Conservation (phyloP, 2,888 invertebrate genomes). For the Pseudococcus viburni region DNA sequence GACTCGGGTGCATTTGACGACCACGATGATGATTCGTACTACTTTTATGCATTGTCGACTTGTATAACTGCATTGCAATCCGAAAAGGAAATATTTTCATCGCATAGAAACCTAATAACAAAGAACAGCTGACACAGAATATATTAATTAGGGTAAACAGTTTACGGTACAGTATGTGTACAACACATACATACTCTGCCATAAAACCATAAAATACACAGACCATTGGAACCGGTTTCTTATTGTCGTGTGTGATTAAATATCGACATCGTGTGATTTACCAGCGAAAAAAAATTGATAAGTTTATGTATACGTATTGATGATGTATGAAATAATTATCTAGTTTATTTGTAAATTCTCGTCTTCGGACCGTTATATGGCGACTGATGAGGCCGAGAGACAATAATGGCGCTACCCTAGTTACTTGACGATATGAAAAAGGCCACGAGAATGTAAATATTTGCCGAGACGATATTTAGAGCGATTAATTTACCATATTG, state of each 20-base stretch:
- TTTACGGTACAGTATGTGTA: slow-evolving; percentile 42
- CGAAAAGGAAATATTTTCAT: slow-evolving; percentile 52
- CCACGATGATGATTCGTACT: background rate
- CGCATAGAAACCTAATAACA: slow-evolving; percentile 38
- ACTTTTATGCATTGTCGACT: slow-evolving; percentile 29
- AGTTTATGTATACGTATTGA: background rate
- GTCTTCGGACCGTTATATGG: slow-evolving; percentile 23
- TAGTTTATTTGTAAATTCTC: slow-evolving; percentile 35
- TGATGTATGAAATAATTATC: slow-evolving; percentile 24
- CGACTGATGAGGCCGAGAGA: background rate
- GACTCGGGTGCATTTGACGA: background rate
- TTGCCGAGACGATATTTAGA: background rate
- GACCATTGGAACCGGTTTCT: slow-evolving; percentile 8
- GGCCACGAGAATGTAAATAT: background rate
- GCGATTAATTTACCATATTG: background rate
- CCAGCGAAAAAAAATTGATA: background rate
- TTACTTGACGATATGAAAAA: background rate
- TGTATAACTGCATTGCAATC: slow-evolving; percentile 20
- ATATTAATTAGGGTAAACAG: slow-evolving; percentile 56
- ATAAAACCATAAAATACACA: background rate
- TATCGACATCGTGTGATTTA: slow-evolving; percentile 33
- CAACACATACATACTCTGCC: background rate
- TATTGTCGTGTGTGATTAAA: slow-evolving; percentile 26
- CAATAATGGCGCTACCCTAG: background rate
- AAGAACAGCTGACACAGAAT: slow-evolving; percentile 43